Evolutionary conservation across 2,888 invertebrate genomes (phyloP).

Genomic region (Venusia cambrica): DNA sequence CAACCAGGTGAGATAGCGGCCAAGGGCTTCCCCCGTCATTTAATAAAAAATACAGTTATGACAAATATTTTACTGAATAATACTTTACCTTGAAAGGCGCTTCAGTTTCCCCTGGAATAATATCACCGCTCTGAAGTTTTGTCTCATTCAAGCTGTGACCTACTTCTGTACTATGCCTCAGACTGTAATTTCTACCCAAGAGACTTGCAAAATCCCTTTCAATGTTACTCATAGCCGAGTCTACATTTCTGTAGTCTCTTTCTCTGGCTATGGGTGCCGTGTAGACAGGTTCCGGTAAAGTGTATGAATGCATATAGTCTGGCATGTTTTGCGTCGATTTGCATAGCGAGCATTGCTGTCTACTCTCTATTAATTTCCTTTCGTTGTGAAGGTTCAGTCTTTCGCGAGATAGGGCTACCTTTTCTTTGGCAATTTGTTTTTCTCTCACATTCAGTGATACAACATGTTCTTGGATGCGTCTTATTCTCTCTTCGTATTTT

Average conservation of each 20-base stretch:
- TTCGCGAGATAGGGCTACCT: constrained; percentile 81
- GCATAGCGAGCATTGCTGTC: constrained; percentile 66
- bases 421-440: constrained; percentile 82
- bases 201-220: constrained; percentile 66
- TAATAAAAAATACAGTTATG: too few relatives aligned
- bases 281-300: constrained; percentile 45
- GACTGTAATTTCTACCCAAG: constrained; percentile 51
- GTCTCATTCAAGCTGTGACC: constrained; percentile 28
- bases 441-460: constrained; percentile 77
- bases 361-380: constrained; percentile 67
- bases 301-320: constrained; percentile 40
- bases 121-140: constrained; percentile 32
- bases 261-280: constrained; percentile 56
- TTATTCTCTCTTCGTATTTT: constrained; percentile 80
- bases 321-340: constrained; percentile 53
- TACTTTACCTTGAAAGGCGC: constrained; percentile 42
- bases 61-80: constrained; percentile 2
- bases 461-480: constrained; percentile 80
- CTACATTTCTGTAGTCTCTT: constrained; percentile 50
- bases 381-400: constrained; percentile 78
- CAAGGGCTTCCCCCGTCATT: too few relatives aligned
- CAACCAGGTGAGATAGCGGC: too few relatives aligned
- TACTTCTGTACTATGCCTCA: constrained; percentile 43
- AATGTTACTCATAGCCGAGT: constrained; percentile 55
- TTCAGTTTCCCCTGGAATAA: constrained; percentile 38